Conservation (phyloP, 1,140 invertebrate genomes). For the Propsilocerus akamusi region DNA sequence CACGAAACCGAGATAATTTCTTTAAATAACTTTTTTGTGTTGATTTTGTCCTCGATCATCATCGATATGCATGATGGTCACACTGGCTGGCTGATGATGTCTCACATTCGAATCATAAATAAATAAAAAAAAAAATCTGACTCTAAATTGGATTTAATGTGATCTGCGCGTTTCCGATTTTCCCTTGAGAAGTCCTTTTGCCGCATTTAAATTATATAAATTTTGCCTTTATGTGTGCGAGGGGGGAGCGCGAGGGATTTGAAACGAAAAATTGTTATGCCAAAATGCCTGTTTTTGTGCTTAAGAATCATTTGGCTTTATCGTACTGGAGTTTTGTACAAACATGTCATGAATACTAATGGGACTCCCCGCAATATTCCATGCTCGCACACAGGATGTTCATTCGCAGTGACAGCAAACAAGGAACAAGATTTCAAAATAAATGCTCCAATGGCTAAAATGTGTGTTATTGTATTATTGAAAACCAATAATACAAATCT, state of each 20-base stretch:
- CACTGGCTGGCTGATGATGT: too few relatives aligned
- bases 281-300: too few relatives aligned
- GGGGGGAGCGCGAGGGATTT: too few relatives aligned
- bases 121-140: conserved; percentile 2
- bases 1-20: too few relatives aligned
- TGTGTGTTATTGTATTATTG: conserved; percentile 1
- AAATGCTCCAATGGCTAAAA: background rate
- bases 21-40: too few relatives aligned
- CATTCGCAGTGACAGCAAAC: background rate
- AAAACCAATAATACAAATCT: conserved; percentile 4
- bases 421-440: background rate
- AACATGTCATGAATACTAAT: conserved; percentile 3
- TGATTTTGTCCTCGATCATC: too few relatives aligned
- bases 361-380: too few relatives aligned
- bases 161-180: background rate
- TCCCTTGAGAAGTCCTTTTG: too few relatives aligned
- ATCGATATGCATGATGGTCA: too few relatives aligned
- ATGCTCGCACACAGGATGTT: background rate
- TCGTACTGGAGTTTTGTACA: background rate
- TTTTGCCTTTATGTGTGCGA: too few relatives aligned
- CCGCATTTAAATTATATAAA: too few relatives aligned
- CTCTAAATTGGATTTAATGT: conserved; percentile 4
- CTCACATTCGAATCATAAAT: conserved; percentile 3
- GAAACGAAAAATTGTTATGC: too few relatives aligned
- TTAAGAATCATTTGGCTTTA: conserved; percentile 3